Conservation (phyloP, 2,888 invertebrate genomes). For the Dastarcus helophoroides region DNA sequence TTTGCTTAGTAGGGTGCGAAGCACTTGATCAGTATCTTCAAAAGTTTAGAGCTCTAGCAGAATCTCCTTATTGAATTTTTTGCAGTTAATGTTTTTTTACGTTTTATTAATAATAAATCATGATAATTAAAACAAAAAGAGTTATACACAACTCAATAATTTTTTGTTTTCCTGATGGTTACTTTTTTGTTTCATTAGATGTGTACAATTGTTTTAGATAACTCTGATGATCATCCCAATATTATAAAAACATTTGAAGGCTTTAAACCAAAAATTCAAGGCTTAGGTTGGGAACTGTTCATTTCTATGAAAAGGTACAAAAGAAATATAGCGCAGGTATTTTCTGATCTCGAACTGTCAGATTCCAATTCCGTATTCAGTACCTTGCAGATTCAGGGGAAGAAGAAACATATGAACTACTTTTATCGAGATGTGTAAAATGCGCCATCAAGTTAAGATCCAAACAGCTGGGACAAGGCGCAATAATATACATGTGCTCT, state of each 20-base stretch:
- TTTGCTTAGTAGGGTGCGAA: no score
- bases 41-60: no score
- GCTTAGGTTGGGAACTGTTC: slow-evolving; percentile 9
- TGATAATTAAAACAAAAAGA: no score
- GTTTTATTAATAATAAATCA: no score
- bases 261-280: neutral
- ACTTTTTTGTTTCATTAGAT: no score
- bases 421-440: slow-evolving; percentile 33
- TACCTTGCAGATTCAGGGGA: slow-evolving; percentile 30
- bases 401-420: slow-evolving; percentile 35
- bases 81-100: no score
- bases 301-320: slow-evolving; percentile 4
- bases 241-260: slow-evolving; percentile 7
- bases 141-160: no score
- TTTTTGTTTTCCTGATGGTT: no score
- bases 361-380: slow-evolving; percentile 16
- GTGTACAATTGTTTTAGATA: no score
- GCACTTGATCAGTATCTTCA: no score
- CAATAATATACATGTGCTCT: slow-evolving; percentile 39
- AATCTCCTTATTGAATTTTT: no score
- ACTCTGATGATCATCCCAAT: slow-evolving; percentile 6
- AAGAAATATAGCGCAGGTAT: slow-evolving; percentile 9
- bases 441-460: slow-evolving; percentile 36
- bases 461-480: slow-evolving; percentile 32
- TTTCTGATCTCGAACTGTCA: neutral